These are phyloP conservation scores for Bubo scandiacus DNA, from an alignment of 2,113 vertebrate species.

Conservation along the genomic window DNA sequence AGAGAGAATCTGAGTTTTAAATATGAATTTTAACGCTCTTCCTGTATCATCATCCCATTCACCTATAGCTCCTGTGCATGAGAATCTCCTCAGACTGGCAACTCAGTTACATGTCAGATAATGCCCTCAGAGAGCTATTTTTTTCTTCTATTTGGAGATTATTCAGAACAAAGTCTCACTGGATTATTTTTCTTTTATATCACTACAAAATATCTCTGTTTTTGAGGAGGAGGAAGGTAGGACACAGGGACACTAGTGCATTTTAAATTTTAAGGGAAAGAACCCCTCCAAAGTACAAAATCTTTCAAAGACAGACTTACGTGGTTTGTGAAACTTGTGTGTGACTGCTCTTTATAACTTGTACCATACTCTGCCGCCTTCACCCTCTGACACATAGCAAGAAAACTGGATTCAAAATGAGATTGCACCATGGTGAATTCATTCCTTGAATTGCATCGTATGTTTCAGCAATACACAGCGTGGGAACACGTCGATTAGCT, in stretches of 20 bases:
- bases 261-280: background rate
- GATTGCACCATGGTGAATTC: conserved; percentile 59
- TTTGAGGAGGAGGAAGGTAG: background rate
- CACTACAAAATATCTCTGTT: background rate
- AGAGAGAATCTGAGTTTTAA: background rate
- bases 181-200: background rate
- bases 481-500: conserved; percentile 52
- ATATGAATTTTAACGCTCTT: background rate
- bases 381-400: conserved; percentile 51
- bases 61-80: background rate
- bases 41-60: background rate
- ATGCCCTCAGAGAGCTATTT: background rate
- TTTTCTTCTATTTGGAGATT: background rate
- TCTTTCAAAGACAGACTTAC: background rate
- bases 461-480: conserved; percentile 48
- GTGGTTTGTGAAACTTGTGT: background rate
- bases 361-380: conserved; percentile 1
- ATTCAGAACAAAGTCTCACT: background rate
- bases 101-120: background rate
- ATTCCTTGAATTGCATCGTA: conserved; percentile 45
- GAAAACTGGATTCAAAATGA: conserved; percentile 51
- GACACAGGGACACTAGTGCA: accelerated
- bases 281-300: background rate
- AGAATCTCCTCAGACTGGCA: background rate
- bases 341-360: background rate